Evolutionary conservation across 2,888 invertebrate genomes (phyloP).

Genomic region (Cecidostiba fungosa): DNA sequence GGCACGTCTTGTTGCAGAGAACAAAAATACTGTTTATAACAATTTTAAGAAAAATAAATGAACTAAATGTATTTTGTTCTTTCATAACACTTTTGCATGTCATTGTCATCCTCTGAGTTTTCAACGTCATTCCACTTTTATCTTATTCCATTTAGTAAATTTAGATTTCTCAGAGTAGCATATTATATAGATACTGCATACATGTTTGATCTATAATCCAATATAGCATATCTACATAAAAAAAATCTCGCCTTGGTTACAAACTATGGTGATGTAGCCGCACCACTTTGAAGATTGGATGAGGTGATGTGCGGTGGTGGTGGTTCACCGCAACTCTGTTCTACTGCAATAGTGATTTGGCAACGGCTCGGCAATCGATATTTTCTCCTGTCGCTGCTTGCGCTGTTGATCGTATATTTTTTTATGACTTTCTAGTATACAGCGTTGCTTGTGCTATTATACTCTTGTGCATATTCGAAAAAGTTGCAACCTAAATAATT

Average conservation of each 20-base stretch:
- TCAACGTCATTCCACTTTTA: no score
- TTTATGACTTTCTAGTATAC: background rate
- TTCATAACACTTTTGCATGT: no score
- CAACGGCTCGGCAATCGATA: slow-evolving; percentile 47
- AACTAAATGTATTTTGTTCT: no score
- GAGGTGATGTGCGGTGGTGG: slow-evolving; percentile 6
- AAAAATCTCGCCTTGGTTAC: background rate
- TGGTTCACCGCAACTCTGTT: slow-evolving; percentile 13
- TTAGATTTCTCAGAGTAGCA: no score
- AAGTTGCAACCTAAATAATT: background rate
- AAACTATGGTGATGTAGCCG: background rate
- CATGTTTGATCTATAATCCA: no score
- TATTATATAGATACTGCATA: no score
- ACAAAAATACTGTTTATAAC: no score
- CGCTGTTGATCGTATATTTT: background rate
- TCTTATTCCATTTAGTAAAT: no score
- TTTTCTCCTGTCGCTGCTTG: background rate
- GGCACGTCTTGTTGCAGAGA: no score
- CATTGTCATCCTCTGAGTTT: no score
- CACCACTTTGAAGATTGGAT: slow-evolving; percentile 26
- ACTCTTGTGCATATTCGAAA: background rate
- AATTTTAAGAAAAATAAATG: no score
- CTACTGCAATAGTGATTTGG: slow-evolving; percentile 48
- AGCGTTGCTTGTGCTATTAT: background rate
- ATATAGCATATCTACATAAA: no score